Evolutionary conservation across 2,888 invertebrate species (phyloP).

Genomic region (Cancer borealis): DNA sequence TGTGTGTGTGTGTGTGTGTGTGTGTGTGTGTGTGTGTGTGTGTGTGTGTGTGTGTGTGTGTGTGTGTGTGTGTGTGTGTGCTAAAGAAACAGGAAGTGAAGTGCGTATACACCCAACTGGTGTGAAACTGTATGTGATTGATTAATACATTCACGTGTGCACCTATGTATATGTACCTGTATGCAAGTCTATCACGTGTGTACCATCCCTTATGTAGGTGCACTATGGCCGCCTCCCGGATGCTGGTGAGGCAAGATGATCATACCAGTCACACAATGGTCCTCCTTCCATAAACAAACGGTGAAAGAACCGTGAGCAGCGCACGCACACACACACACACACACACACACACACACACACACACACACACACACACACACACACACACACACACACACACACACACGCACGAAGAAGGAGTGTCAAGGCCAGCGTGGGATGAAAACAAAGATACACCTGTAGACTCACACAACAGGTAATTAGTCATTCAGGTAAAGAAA

Average conservation of each 20-base stretch:
- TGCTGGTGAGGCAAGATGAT: background rate
- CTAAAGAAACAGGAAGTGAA: constrained; percentile 21
- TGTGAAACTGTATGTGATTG: background rate
- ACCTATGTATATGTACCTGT: constrained; percentile 37
- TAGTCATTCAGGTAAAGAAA: background rate
- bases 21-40: constrained; percentile 24
- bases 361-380: constrained; percentile 1
- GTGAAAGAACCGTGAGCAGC: background rate
- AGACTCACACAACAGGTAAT: background rate
- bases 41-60: constrained; percentile 4
- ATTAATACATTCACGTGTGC: background rate
- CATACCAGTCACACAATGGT: background rate
- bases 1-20: constrained; percentile 37
- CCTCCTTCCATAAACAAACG: background rate
- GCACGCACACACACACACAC: constrained; percentile 7
- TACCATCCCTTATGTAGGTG: background rate
- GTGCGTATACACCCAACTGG: background rate
- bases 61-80: background rate
- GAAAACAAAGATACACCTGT: background rate
- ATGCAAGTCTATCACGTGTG: background rate
- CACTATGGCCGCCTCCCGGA: background rate
- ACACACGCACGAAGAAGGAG: constrained; percentile 11
- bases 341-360: constrained; percentile 14
- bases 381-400: constrained; percentile 10
- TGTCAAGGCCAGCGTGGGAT: background rate